Percentiles rank a stretch among this genome's conserved stretches.
These are phyloP conservation scores for Cydia amplana DNA, from an alignment of 1,140 invertebrate species.

Conservation along the genomic window DNA sequence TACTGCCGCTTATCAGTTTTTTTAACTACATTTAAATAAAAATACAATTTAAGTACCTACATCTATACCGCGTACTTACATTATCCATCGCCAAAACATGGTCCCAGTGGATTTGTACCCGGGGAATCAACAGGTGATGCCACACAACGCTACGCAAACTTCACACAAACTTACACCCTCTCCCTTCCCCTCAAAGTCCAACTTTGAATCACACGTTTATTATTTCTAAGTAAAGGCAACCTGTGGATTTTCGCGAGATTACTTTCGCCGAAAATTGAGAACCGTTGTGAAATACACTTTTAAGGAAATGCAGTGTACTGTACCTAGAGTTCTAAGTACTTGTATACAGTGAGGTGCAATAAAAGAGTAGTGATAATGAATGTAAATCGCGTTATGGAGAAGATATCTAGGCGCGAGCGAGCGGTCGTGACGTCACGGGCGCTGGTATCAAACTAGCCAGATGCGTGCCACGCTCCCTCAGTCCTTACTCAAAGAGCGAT, in stretches of 20 bases:
- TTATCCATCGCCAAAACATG: constrained; percentile 70
- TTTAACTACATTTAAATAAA: background rate
- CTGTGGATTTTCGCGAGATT: constrained; percentile 52
- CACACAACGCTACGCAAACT: constrained; percentile 57
- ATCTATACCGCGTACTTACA: constrained; percentile 54
- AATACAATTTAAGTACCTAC: constrained; percentile 16
- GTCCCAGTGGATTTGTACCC: constrained; percentile 58
- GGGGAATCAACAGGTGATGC: constrained; percentile 72
- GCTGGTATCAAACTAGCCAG: constrained; percentile 76
- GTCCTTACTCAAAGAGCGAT: constrained; percentile 62
- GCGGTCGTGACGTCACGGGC: constrained; percentile 71
- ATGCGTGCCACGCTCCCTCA: constrained; percentile 74
- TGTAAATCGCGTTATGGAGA: constrained; percentile 32
- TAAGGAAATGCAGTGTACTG: constrained; percentile 39
- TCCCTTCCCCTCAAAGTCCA: constrained; percentile 50
- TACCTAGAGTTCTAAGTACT: background rate
- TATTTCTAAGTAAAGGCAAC: constrained; percentile 53
- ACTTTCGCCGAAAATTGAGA: constrained; percentile 4
- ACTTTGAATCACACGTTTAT: constrained; percentile 45
- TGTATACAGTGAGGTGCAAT: background rate
- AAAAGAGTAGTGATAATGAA: background rate
- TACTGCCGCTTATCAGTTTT: no score
- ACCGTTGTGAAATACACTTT: background rate
- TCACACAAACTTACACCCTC: constrained; percentile 65
- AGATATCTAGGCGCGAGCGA: constrained; percentile 38